Base-by-base conservation (phyloP, 2,113 vertebrate species). In the Tricholaema leucomelas region DNA sequence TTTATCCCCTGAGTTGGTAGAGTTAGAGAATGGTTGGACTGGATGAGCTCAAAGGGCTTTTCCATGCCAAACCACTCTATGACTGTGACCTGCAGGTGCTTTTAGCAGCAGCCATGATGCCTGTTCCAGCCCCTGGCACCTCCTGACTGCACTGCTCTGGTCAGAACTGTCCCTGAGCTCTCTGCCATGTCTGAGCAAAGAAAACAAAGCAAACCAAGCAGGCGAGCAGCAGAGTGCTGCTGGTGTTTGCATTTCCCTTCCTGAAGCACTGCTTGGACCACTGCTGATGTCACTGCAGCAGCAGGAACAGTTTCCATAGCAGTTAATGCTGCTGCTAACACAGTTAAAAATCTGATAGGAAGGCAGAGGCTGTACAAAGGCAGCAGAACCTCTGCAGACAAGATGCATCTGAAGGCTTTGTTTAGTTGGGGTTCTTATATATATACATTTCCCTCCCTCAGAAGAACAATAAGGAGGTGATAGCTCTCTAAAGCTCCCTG, bases 281-380 rank as follows among this genome's bases (percentile, higher is more conserved):
- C 50, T 70, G 78, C 50, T 82, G 78, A 28, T 84, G 72, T 66
- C 78, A 73, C 58, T 79, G 78, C 71, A 88, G 81, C 81, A 85
- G 33, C 31, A 59, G 54, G 71, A 13, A 2, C 61, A 50, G 85
- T 93, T 96, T 87, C 89, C 85, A 89, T 85, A 85, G 91, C 85
- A 94, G 78, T 85, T 85, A 93, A 91, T 90, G 67, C 76, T 77
- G 38, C 35, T 61, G 54, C n/a, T 93, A 93, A 85, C 89, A 40
- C 30, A 61, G 59, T 76, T 92, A 65, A 88, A 93, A 87, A 61
- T 44, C 66, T 81, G 36, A 50, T 79, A 54, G 15, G 81, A 75
- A 79, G 24, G 27, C 30, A 85, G 48, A 81, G 44, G 38, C 24
- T 88, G 67, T 15, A 2, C 79, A 92, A 89, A 79, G 33, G 3